These are phyloP conservation scores for Venturia canescens DNA, from an alignment of 1,140 invertebrate genomes.

Conservation along the genomic window DNA sequence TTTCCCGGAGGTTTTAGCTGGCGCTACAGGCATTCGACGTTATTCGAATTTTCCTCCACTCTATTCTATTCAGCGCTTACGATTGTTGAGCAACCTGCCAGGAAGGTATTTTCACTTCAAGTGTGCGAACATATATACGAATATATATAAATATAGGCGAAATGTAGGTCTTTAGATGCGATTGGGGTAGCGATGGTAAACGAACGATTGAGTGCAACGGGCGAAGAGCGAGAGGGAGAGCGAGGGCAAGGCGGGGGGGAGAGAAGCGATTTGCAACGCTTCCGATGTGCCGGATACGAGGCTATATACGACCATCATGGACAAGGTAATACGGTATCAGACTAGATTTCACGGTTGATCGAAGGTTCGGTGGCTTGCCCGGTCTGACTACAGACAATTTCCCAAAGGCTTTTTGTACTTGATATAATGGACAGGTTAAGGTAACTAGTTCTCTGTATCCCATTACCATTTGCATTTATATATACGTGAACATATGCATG, in stretches of 20 bases:
- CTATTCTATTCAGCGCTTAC: conserved; percentile 19
- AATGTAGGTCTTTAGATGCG: not conserved
- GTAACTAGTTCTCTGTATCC: conserved; percentile 61
- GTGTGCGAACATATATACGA: not conserved
- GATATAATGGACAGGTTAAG: conserved; percentile 66
- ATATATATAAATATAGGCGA: not conserved
- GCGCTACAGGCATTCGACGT: not conserved
- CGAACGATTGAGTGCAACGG: conserved; percentile 1
- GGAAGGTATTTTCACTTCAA: conserved; percentile 15
- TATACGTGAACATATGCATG: not conserved
- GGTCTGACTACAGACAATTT: conserved; percentile 66
- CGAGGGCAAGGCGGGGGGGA: not conserved
- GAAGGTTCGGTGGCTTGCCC: conserved; percentile 55
- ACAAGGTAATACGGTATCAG: conserved; percentile 65
- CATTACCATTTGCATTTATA: conserved; percentile 48
- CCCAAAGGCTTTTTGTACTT: conserved; percentile 67
- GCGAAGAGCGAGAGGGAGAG: not conserved
- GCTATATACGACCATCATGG: conserved; percentile 30
- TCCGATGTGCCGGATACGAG: conserved; percentile 21
- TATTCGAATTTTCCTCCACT: not conserved
- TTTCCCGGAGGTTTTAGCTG: not conserved
- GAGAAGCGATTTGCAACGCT: conserved; percentile 26
- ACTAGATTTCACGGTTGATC: conserved; percentile 72
- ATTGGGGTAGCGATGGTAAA: conserved; percentile 25
- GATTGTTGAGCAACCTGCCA: conserved; percentile 29